Evolutionary conservation across 2,888 invertebrate species (phyloP), one percentile per base, ranked within the genome.

Genomic region (Scotopteryx bipunctaria): DNA sequence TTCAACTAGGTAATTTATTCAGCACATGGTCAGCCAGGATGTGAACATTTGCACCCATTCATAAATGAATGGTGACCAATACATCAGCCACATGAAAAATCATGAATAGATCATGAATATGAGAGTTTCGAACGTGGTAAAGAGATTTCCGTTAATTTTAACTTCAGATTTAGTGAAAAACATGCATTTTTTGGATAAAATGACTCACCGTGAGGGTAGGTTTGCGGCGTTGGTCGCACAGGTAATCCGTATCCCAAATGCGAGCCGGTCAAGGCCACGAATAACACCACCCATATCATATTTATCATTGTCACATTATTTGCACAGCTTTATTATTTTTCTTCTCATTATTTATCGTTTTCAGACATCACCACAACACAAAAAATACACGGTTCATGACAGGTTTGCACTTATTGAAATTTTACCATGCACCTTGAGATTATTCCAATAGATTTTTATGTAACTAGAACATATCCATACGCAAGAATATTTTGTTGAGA

Each of bases 331-430:
- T 71, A 80, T 78, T 73, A 88, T 80, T 88, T 86, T 86, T 68
- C 79, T 80, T 86, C 83, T 86, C 86, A 88, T 87, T 87, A 87
- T 88, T 84, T 81, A 81, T 78, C 67, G 76, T 81, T 85, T 81
- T 81, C 75, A 81, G 79, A 84, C 81, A 84, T 82, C 87, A 87
- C 79, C 82, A 88, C 78, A 86, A 82, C 83, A 85, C 84, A 88
- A 85, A 83, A 88, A 86, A 86, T 86, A 84, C 83, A 86, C 86
- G 79, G 87, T 89, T 79, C 86, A 83, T 83, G 86, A 85, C 85
- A 83, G 80, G 75, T 78, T 81, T 77, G 64, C 76, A 82, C 77
- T 76, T 61, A 66, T 64, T 66, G 63, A 65, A 74, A 76, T 73
- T 73, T 75, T 76, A 63, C 66, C 64, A 56, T 69, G 68, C 71